phyloP scores from a whole-genome alignment of 2,888 invertebrate genomes.

The Monochamus alternatus region DNA sequence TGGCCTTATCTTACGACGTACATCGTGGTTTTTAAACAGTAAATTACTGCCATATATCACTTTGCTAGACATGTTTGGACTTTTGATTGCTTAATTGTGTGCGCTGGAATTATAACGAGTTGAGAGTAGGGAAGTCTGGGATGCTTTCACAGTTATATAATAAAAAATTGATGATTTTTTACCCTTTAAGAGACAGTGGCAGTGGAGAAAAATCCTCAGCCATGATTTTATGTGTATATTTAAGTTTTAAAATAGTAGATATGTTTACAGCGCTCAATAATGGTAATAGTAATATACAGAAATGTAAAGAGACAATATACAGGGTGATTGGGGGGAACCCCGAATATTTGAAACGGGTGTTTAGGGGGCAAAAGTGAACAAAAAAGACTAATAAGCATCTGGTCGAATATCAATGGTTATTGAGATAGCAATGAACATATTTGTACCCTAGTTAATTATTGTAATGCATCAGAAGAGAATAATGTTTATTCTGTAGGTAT shows the following conservation, averaged over 20 bases:
- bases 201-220: neutral
- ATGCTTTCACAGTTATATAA: neutral
- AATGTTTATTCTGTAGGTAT: too few species aligned
- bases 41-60: slow-evolving; percentile 13
- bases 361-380: too few species aligned
- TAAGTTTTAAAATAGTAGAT: neutral
- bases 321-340: too few species aligned
- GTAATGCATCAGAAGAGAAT: too few species aligned
- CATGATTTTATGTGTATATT: neutral
- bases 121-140: neutral
- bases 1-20: slow-evolving; percentile 14
- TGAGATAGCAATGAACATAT: too few species aligned
- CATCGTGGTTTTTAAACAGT: neutral
- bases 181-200: neutral
- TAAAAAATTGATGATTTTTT: neutral
- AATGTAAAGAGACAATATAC: too few species aligned
- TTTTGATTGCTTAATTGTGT: slow-evolving; percentile 11
- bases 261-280: too few species aligned
- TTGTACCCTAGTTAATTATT: too few species aligned
- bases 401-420: too few species aligned
- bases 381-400: too few species aligned
- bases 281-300: too few species aligned
- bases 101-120: neutral
- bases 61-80: slow-evolving; percentile 11
- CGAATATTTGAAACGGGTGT: too few species aligned